A percentile compares a stretch with the other conserved stretches of the same genome.
Evolutionary conservation across 2,113 vertebrate species (phyloP).

Genomic region (human): DNA sequence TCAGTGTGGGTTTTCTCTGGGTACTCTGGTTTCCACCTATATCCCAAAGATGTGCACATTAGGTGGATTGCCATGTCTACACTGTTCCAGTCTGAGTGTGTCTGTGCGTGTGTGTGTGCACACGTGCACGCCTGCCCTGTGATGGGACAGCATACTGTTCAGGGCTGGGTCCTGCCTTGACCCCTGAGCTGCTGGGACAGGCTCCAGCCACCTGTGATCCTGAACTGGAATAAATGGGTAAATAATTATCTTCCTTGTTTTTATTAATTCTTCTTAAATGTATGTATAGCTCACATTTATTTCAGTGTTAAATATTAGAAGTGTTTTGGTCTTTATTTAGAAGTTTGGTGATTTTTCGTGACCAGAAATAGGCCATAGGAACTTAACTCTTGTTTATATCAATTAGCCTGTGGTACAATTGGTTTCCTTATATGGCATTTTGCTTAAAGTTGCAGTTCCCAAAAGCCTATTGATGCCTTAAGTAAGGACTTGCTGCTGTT

Average conservation of each 20-base stretch:
- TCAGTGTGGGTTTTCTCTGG: neutral
- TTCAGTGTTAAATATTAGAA: too few species aligned
- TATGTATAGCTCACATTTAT: too few species aligned
- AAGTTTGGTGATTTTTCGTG: too few species aligned
- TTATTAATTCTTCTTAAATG: too few species aligned
- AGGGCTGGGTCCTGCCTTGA: neutral
- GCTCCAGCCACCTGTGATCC: neutral
- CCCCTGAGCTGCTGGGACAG: neutral
- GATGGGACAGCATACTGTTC: neutral
- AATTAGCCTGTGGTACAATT: too few species aligned
- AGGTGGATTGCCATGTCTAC: neutral
- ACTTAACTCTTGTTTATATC: too few species aligned
- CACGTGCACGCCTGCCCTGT: neutral
- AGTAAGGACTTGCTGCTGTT: neutral
- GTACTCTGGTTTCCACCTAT: neutral
- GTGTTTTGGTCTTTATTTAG: too few species aligned
- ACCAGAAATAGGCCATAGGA: too few species aligned
- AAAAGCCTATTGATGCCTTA: neutral
- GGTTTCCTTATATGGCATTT: too few species aligned
- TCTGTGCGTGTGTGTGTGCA: neutral
- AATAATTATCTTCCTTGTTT: too few species aligned
- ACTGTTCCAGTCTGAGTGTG: neutral
- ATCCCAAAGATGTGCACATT: neutral
- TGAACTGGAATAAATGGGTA: neutral
- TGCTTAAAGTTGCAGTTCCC: too few species aligned